Percentiles rank a stretch among this genome's conserved stretches.
phyloP scores from a whole-genome alignment of 30 jellyfish, hydroid and myxozoan genomes.

The Sanderia malayensis region DNA sequence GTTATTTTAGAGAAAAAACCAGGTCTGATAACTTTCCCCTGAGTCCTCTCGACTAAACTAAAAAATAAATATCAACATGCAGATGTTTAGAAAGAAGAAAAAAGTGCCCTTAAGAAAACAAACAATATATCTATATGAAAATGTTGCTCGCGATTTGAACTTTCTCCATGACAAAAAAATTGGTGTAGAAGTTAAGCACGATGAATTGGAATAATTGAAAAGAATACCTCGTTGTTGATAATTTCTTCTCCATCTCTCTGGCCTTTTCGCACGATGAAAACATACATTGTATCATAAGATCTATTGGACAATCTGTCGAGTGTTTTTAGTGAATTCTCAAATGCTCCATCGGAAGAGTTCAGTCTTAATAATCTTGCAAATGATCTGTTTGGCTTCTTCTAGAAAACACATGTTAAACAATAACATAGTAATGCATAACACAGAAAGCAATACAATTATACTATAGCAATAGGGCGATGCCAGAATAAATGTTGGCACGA shows the following conservation, averaged over 20 bases:
- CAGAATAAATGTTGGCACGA: background rate
- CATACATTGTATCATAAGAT: slow-evolving; percentile 82
- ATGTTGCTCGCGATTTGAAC: too few species aligned
- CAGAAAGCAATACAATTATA: too few species aligned
- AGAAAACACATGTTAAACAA: background rate
- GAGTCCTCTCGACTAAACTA: too few species aligned
- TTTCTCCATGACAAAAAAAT: too few species aligned
- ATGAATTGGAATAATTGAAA: too few species aligned
- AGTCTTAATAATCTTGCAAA: slow-evolving; percentile 49
- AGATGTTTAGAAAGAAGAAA: too few species aligned
- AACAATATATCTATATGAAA: too few species aligned
- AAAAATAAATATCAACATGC: too few species aligned
- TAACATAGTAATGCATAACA: background rate
- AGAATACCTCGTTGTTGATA: slow-evolving; percentile 64
- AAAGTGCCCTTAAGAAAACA: too few species aligned
- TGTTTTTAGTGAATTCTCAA: slow-evolving; percentile 36
- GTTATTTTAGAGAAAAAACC: too few species aligned
- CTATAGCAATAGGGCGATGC: background rate
- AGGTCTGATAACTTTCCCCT: too few species aligned
- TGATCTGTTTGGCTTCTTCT: slow-evolving; percentile 41
- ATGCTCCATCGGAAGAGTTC: slow-evolving; percentile 33
- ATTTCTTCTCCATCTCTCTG: slow-evolving; percentile 73
- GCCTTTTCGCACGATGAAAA: slow-evolving; percentile 70
- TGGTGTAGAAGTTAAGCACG: too few species aligned
- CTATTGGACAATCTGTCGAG: slow-evolving; percentile 75